Evolutionary conservation across 2,113 vertebrate genomes (phyloP), one percentile per base, ranked within the genome.

Genomic region (Chaenocephalus aceratus): DNA sequence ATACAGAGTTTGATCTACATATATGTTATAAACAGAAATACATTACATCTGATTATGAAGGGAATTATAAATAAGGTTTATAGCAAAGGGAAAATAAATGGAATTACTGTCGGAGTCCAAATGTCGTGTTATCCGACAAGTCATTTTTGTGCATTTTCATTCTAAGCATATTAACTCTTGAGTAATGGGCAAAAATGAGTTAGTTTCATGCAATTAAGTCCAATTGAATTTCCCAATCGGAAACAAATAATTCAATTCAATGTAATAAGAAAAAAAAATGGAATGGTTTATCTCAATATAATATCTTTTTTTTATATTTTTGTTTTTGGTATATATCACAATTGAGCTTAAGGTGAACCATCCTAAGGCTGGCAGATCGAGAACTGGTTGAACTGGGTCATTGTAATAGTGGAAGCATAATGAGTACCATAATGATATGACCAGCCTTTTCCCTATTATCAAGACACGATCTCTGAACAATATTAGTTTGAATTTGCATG

Each of bases 401-500:
- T 16, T 72, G 61, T 45, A 41, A 44, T 3, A 72, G 52, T 51
- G 56, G 5, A 69, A 63, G 45, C 30, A 26, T 74, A 82, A 84
- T 78, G 30, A 73, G 54, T 0, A 64, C 12, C 1, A 48, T 72
- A 71, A 88, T 86, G 57, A 74, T 83, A 78, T 48, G 72, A 56
- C 18, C 41, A 75, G 34, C 58, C 59, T 1, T 66, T 75, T 26
- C 13, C 72, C 44, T 9, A 4, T 79, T 63, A 77, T 81, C 36
- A 73, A 74, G 49, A 86, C 26, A 79, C 23, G 57, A 86, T 81
- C 79, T 89, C 82, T 73, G 45, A 77, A 87, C 75, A 88, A 86
- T 82, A 86, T 84, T 68, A 72, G 51, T 75, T 80, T 60, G 64
- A 51, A 90, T 91, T 89, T 91, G 84, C 87, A 91, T 91, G 72